phyloP scores from a whole-genome alignment of 2,888 invertebrate species.

The Actias luna region DNA sequence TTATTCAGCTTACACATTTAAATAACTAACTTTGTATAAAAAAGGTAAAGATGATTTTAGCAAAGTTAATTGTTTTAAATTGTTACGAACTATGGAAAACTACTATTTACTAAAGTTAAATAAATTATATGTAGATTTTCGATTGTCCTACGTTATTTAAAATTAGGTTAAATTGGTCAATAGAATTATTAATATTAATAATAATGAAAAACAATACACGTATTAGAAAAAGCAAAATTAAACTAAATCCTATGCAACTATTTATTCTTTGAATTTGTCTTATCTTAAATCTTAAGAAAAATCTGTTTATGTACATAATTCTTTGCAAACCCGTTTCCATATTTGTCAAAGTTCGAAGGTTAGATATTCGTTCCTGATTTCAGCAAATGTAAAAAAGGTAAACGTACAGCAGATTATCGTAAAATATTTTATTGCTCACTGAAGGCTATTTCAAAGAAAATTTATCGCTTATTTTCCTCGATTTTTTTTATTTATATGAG shows the following conservation, averaged over 20 bases:
- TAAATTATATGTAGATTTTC: too few relatives aligned
- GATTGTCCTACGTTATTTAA: too few relatives aligned
- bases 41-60: too few relatives aligned
- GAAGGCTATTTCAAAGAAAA: not conserved
- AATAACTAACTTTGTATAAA: not conserved
- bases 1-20: not conserved
- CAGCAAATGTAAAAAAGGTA: slow-evolving; percentile 6
- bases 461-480: not conserved
- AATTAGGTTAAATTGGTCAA: too few relatives aligned
- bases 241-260: not conserved
- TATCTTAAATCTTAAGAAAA: not conserved
- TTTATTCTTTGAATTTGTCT: not conserved
- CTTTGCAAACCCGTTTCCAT: not conserved
- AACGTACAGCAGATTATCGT: slow-evolving; percentile 24
- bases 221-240: not conserved
- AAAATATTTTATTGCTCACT: slow-evolving; percentile 30
- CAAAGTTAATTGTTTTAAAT: too few relatives aligned
- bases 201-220: not conserved
- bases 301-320: not conserved
- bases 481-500: not conserved
- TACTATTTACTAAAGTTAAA: too few relatives aligned
- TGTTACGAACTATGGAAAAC: too few relatives aligned
- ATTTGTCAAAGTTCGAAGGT: not conserved
- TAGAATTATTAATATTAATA: too few relatives aligned
- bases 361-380: not conserved